Percentiles rank a stretch among this genome's conserved stretches.
Conservation (phyloP, 2,888 invertebrate genomes). For the Oxyscelio sp. region DNA sequence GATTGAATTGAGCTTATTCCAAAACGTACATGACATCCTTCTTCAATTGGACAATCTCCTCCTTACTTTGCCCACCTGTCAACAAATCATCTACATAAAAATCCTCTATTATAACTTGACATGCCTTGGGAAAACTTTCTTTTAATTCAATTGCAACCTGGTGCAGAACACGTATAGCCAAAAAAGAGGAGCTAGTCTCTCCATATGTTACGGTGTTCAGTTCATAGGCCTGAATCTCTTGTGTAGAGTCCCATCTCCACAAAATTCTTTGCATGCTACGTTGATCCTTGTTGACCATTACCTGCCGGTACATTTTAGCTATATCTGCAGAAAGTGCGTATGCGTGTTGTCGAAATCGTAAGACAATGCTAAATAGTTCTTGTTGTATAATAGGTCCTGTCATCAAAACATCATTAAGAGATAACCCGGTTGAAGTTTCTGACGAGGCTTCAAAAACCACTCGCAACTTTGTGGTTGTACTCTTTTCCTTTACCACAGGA, state of each 20-base stretch:
- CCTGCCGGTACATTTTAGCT: not conserved
- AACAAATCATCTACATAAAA: slow-evolving; percentile 68
- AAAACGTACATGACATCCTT: slow-evolving; percentile 37
- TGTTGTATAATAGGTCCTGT: slow-evolving; percentile 9
- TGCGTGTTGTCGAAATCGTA: not conserved
- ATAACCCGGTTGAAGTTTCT: too few relatives aligned
- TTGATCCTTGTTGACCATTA: not conserved
- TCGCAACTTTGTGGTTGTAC: too few relatives aligned
- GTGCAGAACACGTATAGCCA: slow-evolving; percentile 73
- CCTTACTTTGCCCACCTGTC: slow-evolving; percentile 41
- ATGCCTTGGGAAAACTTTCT: slow-evolving; percentile 60
- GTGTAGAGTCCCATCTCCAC: too few relatives aligned
- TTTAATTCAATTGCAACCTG: slow-evolving; percentile 71
- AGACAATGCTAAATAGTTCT: not conserved
- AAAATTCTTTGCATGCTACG: too few relatives aligned
- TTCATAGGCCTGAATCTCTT: not conserved
- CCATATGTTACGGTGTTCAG: slow-evolving; percentile 77
- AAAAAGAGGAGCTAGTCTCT: slow-evolving; percentile 75
- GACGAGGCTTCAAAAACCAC: too few relatives aligned
- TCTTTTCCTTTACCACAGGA: too few relatives aligned
- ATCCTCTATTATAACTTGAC: slow-evolving; percentile 1
- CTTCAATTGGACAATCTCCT: slow-evolving; percentile 20
- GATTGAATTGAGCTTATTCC: slow-evolving; percentile 27
- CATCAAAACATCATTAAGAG: not conserved
- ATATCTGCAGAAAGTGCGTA: slow-evolving; percentile 3